phyloP scores from a whole-genome alignment of 2,113 vertebrate genomes.

The Stomatorhinus ivindoensis region DNA sequence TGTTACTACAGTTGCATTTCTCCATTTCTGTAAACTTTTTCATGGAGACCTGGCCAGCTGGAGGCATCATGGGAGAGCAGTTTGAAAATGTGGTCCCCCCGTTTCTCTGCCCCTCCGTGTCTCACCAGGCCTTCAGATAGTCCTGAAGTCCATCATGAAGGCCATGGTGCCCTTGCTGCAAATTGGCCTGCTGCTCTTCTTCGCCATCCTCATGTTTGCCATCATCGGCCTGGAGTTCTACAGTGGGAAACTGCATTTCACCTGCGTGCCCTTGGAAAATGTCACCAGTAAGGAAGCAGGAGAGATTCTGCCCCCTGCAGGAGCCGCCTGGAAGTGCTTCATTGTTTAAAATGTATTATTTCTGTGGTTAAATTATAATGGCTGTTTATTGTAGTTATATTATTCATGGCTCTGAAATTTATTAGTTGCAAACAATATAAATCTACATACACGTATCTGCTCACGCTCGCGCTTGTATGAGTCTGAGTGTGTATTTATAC shows the following conservation, averaged over 20 bases:
- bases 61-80: not conserved
- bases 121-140: constrained; percentile 84
- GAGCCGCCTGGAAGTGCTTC: not conserved
- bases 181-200: constrained; percentile 94
- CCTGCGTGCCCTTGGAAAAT: constrained; percentile 61
- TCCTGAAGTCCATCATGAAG: constrained; percentile 98
- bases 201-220: constrained; percentile 97
- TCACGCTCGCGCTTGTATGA: not conserved
- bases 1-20: not conserved
- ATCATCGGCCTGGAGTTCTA: constrained; percentile 98
- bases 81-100: constrained; percentile 7
- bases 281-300: constrained; percentile 38
- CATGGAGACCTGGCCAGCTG: not conserved
- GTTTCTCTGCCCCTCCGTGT: constrained; percentile 18
- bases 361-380: not conserved
- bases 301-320: not conserved
- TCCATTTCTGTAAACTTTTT: not conserved
- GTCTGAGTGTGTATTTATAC: not conserved
- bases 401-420: not conserved
- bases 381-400: not conserved
- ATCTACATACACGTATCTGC: not conserved
- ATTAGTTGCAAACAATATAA: not conserved
- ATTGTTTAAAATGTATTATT: not conserved
- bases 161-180: constrained; percentile 97
- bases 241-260: constrained; percentile 85